Percentiles rank a stretch among this genome's conserved stretches.
Conservation (phyloP, 2,113 vertebrate species). For the Raja brachyura region DNA sequence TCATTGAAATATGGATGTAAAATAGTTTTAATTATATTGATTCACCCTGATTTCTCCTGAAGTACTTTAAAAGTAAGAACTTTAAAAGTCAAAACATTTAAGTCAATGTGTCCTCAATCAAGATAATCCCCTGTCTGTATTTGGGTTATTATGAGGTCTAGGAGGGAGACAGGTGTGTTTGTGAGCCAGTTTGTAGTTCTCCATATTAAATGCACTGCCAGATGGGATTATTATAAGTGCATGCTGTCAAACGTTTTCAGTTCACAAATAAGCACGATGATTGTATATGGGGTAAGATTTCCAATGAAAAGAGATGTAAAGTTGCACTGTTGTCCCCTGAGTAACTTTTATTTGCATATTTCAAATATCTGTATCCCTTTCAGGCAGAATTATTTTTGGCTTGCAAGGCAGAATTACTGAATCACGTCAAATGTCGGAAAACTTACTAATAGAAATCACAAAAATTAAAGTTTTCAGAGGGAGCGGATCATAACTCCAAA, state of each 20-base stretch:
- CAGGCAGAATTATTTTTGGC: neutral
- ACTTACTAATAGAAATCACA: neutral
- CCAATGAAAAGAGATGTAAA: neutral
- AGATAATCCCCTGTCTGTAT: neutral
- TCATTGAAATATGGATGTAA: neutral
- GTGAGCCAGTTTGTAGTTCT: neutral
- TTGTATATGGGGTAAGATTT: neutral
- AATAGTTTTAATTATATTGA: neutral
- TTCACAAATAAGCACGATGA: conserved; percentile 11
- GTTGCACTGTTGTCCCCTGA: neutral
- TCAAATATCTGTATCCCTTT: neutral
- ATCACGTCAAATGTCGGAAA: neutral
- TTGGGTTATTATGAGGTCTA: neutral
- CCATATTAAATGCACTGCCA: neutral
- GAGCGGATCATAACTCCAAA: neutral
- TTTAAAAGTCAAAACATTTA: neutral
- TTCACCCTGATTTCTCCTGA: neutral
- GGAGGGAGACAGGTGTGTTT: neutral
- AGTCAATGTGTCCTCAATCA: neutral
- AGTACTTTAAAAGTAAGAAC: neutral
- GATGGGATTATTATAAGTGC: neutral
- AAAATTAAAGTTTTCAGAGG: neutral
- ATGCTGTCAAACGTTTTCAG: neutral
- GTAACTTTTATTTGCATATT: neutral
- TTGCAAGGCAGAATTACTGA: neutral